Evolutionary conservation across 2,797 vertebrate species (phyloP), one percentile per base, ranked within the genome.

Genomic region (Darevskia nairensis): DNA sequence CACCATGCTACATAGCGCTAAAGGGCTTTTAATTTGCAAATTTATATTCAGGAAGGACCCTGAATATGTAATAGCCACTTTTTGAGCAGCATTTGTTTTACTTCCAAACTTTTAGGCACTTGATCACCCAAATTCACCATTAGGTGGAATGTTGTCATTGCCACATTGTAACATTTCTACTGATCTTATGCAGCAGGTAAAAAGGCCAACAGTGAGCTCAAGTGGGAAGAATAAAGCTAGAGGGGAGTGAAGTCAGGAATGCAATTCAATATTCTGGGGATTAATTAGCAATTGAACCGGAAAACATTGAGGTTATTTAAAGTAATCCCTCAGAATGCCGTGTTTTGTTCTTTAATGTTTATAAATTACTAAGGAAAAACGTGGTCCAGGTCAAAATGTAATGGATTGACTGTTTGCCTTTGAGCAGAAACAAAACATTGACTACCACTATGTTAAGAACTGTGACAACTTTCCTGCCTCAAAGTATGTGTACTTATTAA

Each of bases 241-340:
- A 39, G 46, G 8, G 35, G 72, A 68, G 32, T 69, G 7, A 69
- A 59, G 32, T 25, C 44, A 72, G 15, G n/a, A 76, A 35, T 71
- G 35, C 4, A 41, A 29, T 84, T 39, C 17, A 72, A 44, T 71
- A 61, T 32, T 59, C 19, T 66, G 32, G 35, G 29, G 72, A 44
- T 72, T 61, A 78, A 84, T 84, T 32, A 61, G 29, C 66, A 80
- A 46, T 61, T 84, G 35, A 19, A 25, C 8, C 29, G 71, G 50
- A 72, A 80, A 32, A 23, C 35, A n/a, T 10, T 39, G 5, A 86
- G 25, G 29, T 46, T 25, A 46, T 66, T 77, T 59, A 69, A 80
- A 0, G 29, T 11, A 3, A 0, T 4, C 9, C 17, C 32, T 64
- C 79, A 44, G 29, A 66, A 2, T 2, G 17, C 39, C 61, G 7